Evolutionary conservation across 2,113 vertebrate species (phyloP).

Genomic region (Oryzias javanicus): DNA sequence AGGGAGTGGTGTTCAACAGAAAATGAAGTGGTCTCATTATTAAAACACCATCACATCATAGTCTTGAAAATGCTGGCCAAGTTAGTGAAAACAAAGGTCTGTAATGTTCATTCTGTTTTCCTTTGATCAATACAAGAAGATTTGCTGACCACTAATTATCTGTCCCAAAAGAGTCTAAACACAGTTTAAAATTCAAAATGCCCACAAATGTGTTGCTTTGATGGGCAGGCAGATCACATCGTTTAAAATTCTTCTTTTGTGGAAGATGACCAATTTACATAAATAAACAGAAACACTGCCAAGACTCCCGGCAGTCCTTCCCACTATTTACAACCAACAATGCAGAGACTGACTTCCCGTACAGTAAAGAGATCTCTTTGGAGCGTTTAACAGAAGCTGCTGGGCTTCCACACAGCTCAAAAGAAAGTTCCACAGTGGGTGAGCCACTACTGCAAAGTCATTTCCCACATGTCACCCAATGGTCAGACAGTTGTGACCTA

Average conservation of each 20-base stretch:
- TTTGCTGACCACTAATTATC: conserved; percentile 13
- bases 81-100: conserved; percentile 25
- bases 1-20: conserved; percentile 46
- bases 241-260: conserved; percentile 15
- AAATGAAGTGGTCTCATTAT: conserved; percentile 37
- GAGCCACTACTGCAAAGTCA: neutral
- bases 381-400: neutral
- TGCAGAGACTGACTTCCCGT: neutral
- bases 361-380: neutral
- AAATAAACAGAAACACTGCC: conserved; percentile 37
- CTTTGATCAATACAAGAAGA: conserved; percentile 10
- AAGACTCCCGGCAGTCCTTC: conserved; percentile 9
- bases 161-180: conserved; percentile 20
- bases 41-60: conserved; percentile 26
- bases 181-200: conserved; percentile 7
- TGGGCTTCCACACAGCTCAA: conserved; percentile 3
- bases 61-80: conserved; percentile 13
- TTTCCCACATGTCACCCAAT: neutral
- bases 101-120: conserved; percentile 26
- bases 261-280: conserved; percentile 36
- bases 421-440: conserved; percentile 5
- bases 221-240: neutral
- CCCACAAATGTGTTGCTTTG: conserved; percentile 6
- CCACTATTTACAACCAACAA: neutral
- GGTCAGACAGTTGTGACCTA: neutral